Percentiles rank a stretch among this genome's conserved stretches.
Evolutionary conservation across 2,888 invertebrate species (phyloP).

Genomic region (Pterostichus madidus): DNA sequence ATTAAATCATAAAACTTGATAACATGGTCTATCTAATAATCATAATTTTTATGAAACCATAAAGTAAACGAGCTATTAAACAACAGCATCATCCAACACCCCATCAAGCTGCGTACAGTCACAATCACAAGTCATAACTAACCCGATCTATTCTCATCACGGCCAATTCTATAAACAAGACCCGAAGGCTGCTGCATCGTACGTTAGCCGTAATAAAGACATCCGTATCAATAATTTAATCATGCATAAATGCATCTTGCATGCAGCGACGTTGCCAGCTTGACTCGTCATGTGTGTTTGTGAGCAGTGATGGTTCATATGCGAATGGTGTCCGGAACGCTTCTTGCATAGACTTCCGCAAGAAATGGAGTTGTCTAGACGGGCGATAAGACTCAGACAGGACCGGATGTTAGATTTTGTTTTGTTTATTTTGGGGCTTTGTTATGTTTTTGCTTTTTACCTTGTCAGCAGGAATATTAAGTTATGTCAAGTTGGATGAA

Average conservation of each 20-base stretch:
- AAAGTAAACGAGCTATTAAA: constrained; percentile 26
- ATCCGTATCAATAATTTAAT: constrained; percentile 65
- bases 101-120: not conserved
- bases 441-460: no score
- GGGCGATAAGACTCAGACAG: constrained; percentile 14
- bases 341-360: constrained; percentile 13
- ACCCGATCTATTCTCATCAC: constrained; percentile 53
- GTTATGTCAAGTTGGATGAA: no score
- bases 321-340: constrained; percentile 17
- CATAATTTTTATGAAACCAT: constrained; percentile 8
- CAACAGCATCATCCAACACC: constrained; percentile 31
- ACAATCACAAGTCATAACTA: constrained; percentile 18
- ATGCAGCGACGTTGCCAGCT: constrained; percentile 13
- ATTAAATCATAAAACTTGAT: not conserved
- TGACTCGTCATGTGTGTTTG: not conserved
- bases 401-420: not conserved
- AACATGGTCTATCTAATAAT: not conserved
- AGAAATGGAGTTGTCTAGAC: constrained; percentile 22
- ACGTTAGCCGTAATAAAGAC: constrained; percentile 49
- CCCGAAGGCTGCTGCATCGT: constrained; percentile 40
- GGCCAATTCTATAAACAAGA: constrained; percentile 52
- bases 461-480: no score
- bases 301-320: constrained; percentile 4
- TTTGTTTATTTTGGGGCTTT: not conserved
- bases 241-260: constrained; percentile 52